phyloP scores from a whole-genome alignment of 2,113 vertebrate genomes.

The Psilopsiagon aymara region DNA sequence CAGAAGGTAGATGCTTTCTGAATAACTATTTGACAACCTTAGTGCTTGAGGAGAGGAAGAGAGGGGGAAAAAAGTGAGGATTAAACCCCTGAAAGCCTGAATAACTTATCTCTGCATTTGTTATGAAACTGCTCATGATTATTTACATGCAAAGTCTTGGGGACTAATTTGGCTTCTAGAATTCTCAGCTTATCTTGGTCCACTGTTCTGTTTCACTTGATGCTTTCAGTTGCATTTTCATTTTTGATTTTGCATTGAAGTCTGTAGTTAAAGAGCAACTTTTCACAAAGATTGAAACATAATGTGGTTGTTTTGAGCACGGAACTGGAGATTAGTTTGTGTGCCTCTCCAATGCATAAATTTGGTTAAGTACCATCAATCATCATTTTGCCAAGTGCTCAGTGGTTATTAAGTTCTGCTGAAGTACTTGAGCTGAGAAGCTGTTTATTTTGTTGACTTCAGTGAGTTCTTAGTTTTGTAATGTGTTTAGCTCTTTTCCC shows the following conservation, averaged over 20 bases:
- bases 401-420: neutral
- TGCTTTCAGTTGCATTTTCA: neutral
- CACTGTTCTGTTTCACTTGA: neutral
- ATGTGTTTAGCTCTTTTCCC: neutral
- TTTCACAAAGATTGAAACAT: neutral
- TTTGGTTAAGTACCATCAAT: neutral
- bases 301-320: neutral
- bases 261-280: neutral
- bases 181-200: neutral
- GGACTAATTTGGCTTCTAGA: neutral
- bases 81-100: neutral
- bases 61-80: neutral
- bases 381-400: neutral
- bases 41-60: neutral
- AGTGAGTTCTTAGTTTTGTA: neutral
- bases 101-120: constrained; percentile 2
- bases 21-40: constrained; percentile 27
- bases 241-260: neutral
- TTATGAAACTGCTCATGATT: neutral
- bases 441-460: neutral
- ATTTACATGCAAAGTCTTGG: neutral
- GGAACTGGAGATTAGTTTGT: neutral
- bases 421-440: neutral
- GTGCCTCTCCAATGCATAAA: neutral
- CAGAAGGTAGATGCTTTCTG: constrained; percentile 30